phyloP scores from a whole-genome alignment of 2,113 vertebrate genomes.

The Cephalopholis sonnerati region DNA sequence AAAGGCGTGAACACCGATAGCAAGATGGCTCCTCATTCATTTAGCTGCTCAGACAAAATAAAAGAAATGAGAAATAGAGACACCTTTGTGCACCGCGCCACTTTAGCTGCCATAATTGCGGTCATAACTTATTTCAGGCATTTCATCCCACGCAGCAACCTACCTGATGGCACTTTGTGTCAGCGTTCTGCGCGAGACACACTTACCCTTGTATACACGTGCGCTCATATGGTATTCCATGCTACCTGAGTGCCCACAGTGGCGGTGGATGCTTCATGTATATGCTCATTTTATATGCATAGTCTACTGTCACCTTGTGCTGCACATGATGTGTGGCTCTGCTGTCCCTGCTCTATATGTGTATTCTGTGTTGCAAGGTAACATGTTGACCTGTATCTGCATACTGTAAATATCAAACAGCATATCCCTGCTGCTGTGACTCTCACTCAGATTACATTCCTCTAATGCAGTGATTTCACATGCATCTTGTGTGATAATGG shows the following conservation, averaged over 20 bases:
- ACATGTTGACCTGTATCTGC: conserved; percentile 31
- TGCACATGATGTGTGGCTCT: conserved; percentile 11
- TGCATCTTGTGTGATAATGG: background rate
- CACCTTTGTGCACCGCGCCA: conserved; percentile 18
- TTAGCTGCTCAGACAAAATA: conserved; percentile 49
- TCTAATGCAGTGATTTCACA: background rate
- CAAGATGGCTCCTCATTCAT: conserved; percentile 47
- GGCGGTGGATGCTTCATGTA: conserved; percentile 32
- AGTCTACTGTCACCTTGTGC: conserved; percentile 6
- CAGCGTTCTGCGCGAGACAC: conserved; percentile 10
- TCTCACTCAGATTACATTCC: background rate
- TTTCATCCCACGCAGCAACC: conserved; percentile 57
- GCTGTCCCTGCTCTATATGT: background rate
- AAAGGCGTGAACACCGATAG: conserved; percentile 26
- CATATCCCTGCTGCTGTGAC: background rate
- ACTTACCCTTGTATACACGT: conserved; percentile 3
- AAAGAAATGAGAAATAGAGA: conserved; percentile 56
- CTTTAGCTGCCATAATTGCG: conserved; percentile 62
- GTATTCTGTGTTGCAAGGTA: background rate
- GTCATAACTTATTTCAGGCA: conserved; percentile 61
- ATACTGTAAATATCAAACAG: conserved; percentile 26
- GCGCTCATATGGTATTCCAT: conserved; percentile 9
- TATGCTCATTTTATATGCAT: conserved; percentile 22
- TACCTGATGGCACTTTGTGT: conserved; percentile 27
- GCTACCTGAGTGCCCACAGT: conserved; percentile 11